These are phyloP conservation scores for Yponomeuta plumbellus DNA, from an alignment of 2,888 invertebrate genomes.

Conservation along the genomic window DNA sequence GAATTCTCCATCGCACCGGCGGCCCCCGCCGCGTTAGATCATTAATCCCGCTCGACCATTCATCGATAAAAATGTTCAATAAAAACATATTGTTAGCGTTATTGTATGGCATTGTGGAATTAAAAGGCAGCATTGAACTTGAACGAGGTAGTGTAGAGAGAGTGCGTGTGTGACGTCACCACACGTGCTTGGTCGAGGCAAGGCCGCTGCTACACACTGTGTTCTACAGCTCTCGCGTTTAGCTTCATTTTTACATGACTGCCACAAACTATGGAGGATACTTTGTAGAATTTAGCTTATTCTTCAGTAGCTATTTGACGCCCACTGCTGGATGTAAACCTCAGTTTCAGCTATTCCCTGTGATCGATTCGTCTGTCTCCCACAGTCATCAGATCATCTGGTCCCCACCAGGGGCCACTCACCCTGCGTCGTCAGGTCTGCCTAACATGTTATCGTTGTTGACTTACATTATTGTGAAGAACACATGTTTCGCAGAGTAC, in stretches of 20 bases:
- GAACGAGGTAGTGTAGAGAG: constrained; percentile 48
- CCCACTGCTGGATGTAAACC: too few relatives aligned
- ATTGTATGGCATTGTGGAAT: constrained; percentile 39
- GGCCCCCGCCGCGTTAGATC: neutral
- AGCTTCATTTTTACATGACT: neutral
- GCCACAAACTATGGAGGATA: too few relatives aligned
- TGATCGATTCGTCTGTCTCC: too few relatives aligned
- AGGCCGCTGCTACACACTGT: constrained; percentile 20
- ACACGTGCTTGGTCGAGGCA: constrained; percentile 15
- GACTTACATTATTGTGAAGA: too few relatives aligned
- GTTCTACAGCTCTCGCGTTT: neutral
- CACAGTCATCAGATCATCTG: too few relatives aligned
- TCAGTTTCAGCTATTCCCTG: too few relatives aligned
- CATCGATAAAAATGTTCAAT: constrained; percentile 12
- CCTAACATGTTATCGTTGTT: too few relatives aligned
- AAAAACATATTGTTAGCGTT: constrained; percentile 11
- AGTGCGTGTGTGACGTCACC: constrained; percentile 30
- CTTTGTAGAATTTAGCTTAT: too few relatives aligned
- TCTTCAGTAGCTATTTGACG: too few relatives aligned
- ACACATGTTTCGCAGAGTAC: too few relatives aligned
- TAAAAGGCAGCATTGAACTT: constrained; percentile 73
- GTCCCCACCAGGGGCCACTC: too few relatives aligned
- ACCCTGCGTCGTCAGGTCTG: too few relatives aligned
- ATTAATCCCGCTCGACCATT: constrained; percentile 13
- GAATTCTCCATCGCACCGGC: neutral